Percentiles rank a stretch among this genome's conserved stretches.
These are phyloP conservation scores for Meganola albula DNA, from an alignment of 2,888 invertebrate species.

Conservation along the genomic window DNA sequence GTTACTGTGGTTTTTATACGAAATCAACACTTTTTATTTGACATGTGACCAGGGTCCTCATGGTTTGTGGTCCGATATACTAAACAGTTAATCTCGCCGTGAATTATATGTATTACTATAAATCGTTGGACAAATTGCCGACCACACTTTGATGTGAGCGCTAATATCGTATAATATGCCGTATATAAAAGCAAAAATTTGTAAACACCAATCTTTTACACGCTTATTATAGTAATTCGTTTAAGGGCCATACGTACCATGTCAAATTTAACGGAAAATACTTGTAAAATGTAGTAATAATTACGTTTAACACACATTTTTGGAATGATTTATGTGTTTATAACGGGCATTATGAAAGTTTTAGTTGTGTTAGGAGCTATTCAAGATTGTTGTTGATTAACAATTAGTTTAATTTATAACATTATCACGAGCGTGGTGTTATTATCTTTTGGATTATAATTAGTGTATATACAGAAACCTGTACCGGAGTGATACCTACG, in stretches of 20 bases:
- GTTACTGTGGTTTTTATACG: too few relatives aligned
- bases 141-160: constrained; percentile 19
- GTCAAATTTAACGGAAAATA: constrained; percentile 3
- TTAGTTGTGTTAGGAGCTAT: too few relatives aligned
- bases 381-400: too few relatives aligned
- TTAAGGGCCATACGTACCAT: constrained; percentile 24
- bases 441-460: too few relatives aligned
- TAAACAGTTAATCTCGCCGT: too few relatives aligned
- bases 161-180: constrained; percentile 28
- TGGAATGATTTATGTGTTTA: neutral
- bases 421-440: too few relatives aligned
- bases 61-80: too few relatives aligned
- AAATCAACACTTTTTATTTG: too few relatives aligned
- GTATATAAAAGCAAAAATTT: constrained; percentile 41
- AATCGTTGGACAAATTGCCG: constrained; percentile 24
- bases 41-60: too few relatives aligned
- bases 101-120: constrained; percentile 22
- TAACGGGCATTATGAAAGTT: neutral
- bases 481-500: too few relatives aligned
- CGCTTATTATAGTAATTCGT: constrained; percentile 50
- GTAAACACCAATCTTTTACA: constrained; percentile 46
- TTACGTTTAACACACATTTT: neutral
- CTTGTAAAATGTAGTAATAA: neutral
- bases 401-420: too few relatives aligned
- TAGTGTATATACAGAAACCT: too few relatives aligned